These are phyloP conservation scores for Osedax fenrisi DNA, from an alignment of 2,888 invertebrate species.

Conservation along the genomic window DNA sequence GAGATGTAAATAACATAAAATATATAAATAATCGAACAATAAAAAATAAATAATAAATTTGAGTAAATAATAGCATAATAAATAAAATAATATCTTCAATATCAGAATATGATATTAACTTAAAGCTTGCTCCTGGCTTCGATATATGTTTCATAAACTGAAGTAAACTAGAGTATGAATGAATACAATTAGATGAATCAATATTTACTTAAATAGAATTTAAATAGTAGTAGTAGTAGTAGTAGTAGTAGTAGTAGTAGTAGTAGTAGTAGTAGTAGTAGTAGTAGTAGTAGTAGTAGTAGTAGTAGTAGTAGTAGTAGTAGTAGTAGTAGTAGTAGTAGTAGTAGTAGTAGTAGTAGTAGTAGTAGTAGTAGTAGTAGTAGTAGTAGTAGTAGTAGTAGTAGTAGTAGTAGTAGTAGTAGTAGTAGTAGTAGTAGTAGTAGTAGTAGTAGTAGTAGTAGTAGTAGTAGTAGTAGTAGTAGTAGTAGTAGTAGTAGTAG, in stretches of 20 bases:
- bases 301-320: neutral
- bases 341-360: neutral
- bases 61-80: too few relatives aligned
- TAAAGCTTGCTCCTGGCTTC: too few relatives aligned
- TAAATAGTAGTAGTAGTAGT: slow-evolving; percentile 10
- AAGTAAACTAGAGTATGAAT: too few relatives aligned
- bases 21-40: too few relatives aligned
- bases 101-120: too few relatives aligned
- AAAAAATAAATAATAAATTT: too few relatives aligned
- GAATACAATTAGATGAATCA: too few relatives aligned
- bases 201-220: too few relatives aligned
- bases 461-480: neutral
- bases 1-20: too few relatives aligned
- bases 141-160: too few relatives aligned
- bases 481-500: neutral
- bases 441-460: neutral
- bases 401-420: neutral
- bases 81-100: too few relatives aligned
- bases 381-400: neutral
- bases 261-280: neutral
- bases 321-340: neutral
- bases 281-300: neutral
- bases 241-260: slow-evolving; percentile 5
- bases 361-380: neutral
- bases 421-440: slow-evolving; percentile 5